Conservation (phyloP, 2,113 vertebrate genomes). For the Nothocercus julius region DNA sequence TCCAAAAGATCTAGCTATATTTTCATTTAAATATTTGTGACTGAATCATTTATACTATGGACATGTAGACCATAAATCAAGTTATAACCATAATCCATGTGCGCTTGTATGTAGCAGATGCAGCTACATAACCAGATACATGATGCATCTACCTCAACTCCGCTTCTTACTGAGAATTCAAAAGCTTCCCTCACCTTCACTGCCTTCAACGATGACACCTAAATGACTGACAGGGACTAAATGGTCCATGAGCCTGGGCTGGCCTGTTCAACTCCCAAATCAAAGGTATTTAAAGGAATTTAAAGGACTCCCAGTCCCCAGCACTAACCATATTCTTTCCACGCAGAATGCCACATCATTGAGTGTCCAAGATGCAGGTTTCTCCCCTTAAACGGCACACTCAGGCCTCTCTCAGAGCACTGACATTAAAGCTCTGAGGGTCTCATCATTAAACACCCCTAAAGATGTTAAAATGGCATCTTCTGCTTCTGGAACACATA, state of each 20-base stretch:
- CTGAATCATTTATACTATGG: not conserved
- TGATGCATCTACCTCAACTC: not conserved
- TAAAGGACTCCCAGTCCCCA: too few relatives aligned
- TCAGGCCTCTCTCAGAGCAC: not conserved
- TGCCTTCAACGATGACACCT: too few relatives aligned
- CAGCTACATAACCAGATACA: not conserved
- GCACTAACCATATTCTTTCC: too few relatives aligned
- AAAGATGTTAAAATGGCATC: not conserved
- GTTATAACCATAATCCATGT: not conserved
- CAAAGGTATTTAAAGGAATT: too few relatives aligned
- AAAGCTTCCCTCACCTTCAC: not conserved
- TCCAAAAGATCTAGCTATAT: not conserved
- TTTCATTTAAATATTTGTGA: not conserved
- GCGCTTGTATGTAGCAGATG: not conserved
- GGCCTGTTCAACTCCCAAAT: too few relatives aligned
- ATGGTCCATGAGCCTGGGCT: too few relatives aligned
- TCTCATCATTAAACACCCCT: not conserved
- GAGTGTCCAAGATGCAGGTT: not conserved
- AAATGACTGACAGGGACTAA: too few relatives aligned
- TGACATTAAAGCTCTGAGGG: not conserved
- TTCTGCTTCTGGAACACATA: not conserved
- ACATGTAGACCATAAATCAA: not conserved
- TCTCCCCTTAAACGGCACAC: not conserved
- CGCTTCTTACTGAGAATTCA: not conserved
- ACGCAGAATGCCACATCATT: not conserved